Evolutionary conservation across 2,113 vertebrate species (phyloP), one percentile per base, ranked within the genome.

Genomic region (Crotalus horridus): DNA sequence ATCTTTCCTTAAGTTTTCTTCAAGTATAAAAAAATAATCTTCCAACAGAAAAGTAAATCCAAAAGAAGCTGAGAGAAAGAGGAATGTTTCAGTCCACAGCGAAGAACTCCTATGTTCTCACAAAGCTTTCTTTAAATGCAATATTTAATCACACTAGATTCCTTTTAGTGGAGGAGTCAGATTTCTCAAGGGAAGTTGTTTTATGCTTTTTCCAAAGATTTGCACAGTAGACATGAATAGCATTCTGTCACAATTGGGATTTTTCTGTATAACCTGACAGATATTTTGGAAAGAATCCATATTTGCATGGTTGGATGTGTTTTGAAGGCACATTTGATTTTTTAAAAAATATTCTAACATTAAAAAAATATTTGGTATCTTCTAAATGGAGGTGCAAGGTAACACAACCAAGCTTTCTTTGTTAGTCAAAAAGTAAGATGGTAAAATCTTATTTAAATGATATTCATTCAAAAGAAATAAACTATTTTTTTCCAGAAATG

Each of bases 131-230:
- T 95, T 96, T 94, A 90, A 33, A 91, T 94, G 94, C 89, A 87
- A 33, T 89, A 61, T 96, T 93, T 87, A 91, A 92, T 91, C 92
- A 56, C 0, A 2, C 74, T 92, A 92, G 93, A 94, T 93, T 94
- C 85, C 53, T 94, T 93, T 89, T 95, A 85, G 88, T 93, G 92
- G 87, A 90, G 91, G 85, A 96, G 88, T 91, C 51, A 15, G 0
- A 86, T 94, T 96, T 94, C 94, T 95, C 90, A 3, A 2, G 1
- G 54, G 12, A 0, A 81, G 13, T 11, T 90, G 9, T 87, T 97
- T 94, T 92, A 26, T n/a, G 87, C 9, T 96, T 96, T 90, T 89
- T 95, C 93, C 93, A 59, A 93, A 94, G 91, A 87, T 88, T 96
- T 93, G 94, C 39, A 95, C 92, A 94, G 92, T 94, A 87, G 0